These are phyloP conservation scores for Delphinapterus leucas DNA, from an alignment of 2,113 vertebrate species.

Conservation along the genomic window DNA sequence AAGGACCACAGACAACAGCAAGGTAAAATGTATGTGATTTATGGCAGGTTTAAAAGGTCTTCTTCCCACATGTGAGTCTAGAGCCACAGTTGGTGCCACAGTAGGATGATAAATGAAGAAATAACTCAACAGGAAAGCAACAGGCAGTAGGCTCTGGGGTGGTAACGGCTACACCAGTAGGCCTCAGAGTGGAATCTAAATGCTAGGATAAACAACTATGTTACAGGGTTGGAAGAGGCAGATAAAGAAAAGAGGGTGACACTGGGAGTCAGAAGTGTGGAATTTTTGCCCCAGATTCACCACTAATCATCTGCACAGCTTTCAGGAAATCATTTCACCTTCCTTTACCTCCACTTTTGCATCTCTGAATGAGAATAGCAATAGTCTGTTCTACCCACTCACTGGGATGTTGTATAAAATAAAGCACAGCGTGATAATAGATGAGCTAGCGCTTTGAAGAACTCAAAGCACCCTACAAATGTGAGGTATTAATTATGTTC, in stretches of 20 bases:
- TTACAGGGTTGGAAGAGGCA: background rate
- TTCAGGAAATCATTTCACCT: background rate
- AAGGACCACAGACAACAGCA: conserved; percentile 69
- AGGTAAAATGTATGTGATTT: conserved; percentile 79
- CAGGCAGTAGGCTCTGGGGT: conserved; percentile 18
- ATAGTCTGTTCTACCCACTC: background rate
- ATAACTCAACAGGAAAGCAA: conserved; percentile 60
- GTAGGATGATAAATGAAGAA: conserved; percentile 72
- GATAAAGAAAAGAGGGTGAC: background rate
- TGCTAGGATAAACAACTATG: background rate
- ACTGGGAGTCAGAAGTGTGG: background rate
- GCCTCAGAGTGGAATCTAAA: conserved; percentile 10
- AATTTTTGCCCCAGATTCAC: background rate
- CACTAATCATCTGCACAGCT: background rate
- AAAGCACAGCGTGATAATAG: conserved; percentile 44
- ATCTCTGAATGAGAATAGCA: conserved; percentile 36
- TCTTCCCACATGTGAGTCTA: conserved; percentile 60
- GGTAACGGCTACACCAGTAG: background rate
- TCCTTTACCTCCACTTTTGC: background rate
- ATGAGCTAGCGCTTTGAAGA: conserved; percentile 42
- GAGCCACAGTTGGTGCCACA: conserved; percentile 50
- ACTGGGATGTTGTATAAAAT: background rate
- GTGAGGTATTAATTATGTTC: conserved; percentile 62
- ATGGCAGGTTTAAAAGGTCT: conserved; percentile 76
- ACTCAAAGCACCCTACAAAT: background rate